Conservation (phyloP, 2,888 invertebrate species). For the Plebejus melissa region DNA sequence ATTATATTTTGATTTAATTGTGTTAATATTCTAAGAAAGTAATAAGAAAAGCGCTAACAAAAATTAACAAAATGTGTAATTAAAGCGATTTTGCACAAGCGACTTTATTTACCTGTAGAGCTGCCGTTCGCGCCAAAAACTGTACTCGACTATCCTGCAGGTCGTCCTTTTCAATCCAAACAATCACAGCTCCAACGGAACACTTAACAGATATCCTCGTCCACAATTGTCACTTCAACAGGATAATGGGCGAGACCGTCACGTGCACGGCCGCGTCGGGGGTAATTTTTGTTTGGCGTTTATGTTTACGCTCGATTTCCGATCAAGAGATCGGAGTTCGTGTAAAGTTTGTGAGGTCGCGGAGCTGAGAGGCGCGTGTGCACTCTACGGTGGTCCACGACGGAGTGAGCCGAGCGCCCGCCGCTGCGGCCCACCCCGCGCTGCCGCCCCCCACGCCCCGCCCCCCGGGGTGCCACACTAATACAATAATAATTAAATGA, state of each 20-base stretch:
- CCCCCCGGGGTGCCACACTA: slow-evolving; percentile 69
- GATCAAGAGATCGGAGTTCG: slow-evolving; percentile 46
- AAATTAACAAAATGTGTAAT: background rate
- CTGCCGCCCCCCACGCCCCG: slow-evolving; percentile 54
- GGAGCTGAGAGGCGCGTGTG: slow-evolving; percentile 44
- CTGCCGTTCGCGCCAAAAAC: slow-evolving; percentile 26
- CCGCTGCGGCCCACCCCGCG: slow-evolving; percentile 46
- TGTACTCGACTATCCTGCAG: slow-evolving; percentile 30
- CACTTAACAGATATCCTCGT: slow-evolving; percentile 50
- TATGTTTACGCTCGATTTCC: slow-evolving; percentile 14
- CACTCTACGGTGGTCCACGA: slow-evolving; percentile 51
- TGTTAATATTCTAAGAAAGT: background rate
- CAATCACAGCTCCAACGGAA: slow-evolving; percentile 53
- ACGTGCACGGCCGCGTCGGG: slow-evolving; percentile 4
- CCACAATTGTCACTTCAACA: slow-evolving; percentile 59
- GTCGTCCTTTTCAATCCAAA: slow-evolving; percentile 44
- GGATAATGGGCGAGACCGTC: slow-evolving; percentile 1
- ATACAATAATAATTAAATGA: slow-evolving; percentile 77
- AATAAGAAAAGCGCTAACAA: background rate
- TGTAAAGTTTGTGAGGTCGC: slow-evolving; percentile 64
- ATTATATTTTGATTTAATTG: background rate
- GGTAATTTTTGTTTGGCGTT: background rate
- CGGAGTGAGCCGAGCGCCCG: slow-evolving; percentile 56
- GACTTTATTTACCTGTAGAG: slow-evolving; percentile 6
- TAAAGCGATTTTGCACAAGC: background rate